Conservation (phyloP, 2,888 invertebrate species). For the Amphipyra tragopoginis region DNA sequence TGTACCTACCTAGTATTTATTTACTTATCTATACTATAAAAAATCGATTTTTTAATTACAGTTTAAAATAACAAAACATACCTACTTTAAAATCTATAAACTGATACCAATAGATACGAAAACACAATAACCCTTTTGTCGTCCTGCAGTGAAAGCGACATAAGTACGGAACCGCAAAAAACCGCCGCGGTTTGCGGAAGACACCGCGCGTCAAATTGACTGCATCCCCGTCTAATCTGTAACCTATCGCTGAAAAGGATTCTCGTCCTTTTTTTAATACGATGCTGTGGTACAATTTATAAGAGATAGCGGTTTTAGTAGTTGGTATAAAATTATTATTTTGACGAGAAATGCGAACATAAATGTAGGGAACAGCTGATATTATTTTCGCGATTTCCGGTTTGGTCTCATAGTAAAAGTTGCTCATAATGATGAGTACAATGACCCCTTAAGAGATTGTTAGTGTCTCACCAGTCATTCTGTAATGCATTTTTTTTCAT, state of each 20-base stretch:
- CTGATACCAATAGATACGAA: constrained; percentile 36
- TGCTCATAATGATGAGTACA: too few species aligned
- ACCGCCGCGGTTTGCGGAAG: constrained; percentile 79
- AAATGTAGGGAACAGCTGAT: too few species aligned
- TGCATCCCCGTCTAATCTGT: constrained; percentile 85
- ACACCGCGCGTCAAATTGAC: constrained; percentile 83
- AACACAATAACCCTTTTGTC: constrained; percentile 51
- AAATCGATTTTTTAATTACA: too few species aligned
- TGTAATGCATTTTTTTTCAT: too few species aligned
- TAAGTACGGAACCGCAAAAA: constrained; percentile 70
- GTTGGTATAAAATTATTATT: too few species aligned
- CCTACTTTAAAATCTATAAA: constrained; percentile 20
- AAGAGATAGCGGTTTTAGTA: constrained; percentile 35
- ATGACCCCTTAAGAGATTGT: too few species aligned
- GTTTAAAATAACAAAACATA: not conserved
- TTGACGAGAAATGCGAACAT: too few species aligned
- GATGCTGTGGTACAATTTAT: constrained; percentile 63
- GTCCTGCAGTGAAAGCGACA: constrained; percentile 54
- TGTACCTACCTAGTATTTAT: too few species aligned
- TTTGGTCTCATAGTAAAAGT: too few species aligned
- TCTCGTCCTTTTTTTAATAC: constrained; percentile 82
- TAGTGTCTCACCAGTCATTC: too few species aligned
- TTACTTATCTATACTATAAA: too few species aligned
- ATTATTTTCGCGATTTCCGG: too few species aligned
- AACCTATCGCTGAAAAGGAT: constrained; percentile 86